Conservation (phyloP, 2,113 vertebrate genomes). For the Perccottus glenii region DNA sequence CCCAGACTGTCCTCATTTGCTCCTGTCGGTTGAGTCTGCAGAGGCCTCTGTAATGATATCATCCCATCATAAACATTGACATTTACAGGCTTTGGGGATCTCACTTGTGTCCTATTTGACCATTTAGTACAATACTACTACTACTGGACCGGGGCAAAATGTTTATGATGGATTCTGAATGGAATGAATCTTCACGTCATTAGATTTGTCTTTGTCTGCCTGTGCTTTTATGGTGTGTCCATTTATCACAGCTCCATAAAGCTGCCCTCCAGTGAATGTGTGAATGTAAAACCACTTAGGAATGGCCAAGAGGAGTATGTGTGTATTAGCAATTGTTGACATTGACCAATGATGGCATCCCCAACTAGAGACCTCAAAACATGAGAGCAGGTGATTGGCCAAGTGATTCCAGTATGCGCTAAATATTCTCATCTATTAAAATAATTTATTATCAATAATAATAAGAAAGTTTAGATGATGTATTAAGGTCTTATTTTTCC, state of each 20-base stretch:
- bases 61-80: constrained; percentile 19
- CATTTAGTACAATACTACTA: neutral
- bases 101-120: neutral
- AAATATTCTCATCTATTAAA: too few relatives aligned
- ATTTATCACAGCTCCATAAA: neutral
- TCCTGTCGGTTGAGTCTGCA: neutral
- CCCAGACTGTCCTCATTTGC: constrained; percentile 16
- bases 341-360: too few relatives aligned
- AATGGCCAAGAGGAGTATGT: too few relatives aligned
- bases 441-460: too few relatives aligned
- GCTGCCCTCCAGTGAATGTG: neutral
- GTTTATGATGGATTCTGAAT: constrained; percentile 11
- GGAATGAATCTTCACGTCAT: constrained; percentile 14
- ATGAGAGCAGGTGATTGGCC: too few relatives aligned
- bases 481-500: too few relatives aligned
- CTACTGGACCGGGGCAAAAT: constrained; percentile 18
- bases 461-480: too few relatives aligned
- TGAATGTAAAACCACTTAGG: too few relatives aligned
- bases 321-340: too few relatives aligned
- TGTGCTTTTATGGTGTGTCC: neutral
- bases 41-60: constrained; percentile 13
- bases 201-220: constrained; percentile 4
- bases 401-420: too few relatives aligned
- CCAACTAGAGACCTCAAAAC: too few relatives aligned
- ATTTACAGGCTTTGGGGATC: constrained; percentile 17